Evolutionary conservation across 2,113 vertebrate species (phyloP).

Genomic region (Apteryx owenii): DNA sequence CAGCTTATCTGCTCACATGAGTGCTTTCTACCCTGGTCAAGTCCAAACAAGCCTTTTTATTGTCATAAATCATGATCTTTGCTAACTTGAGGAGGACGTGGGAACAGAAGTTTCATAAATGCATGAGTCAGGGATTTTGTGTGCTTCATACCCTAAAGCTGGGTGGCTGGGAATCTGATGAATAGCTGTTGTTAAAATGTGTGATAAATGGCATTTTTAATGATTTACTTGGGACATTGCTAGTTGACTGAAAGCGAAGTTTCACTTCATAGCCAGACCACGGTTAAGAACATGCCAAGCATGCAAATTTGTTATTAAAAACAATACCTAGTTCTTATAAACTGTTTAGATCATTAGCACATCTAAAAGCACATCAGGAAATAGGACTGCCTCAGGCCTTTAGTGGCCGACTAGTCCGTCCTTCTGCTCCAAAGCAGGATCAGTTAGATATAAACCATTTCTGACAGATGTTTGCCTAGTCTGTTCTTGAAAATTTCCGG

Average conservation of each 20-base stretch:
- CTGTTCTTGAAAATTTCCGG: background rate
- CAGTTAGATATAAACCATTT: background rate
- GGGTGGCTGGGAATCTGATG: background rate
- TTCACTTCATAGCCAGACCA: background rate
- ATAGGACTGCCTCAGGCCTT: background rate
- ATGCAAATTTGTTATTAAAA: background rate
- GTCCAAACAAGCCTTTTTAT: background rate
- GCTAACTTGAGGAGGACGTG: background rate
- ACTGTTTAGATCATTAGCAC: background rate
- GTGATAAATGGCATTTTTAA: background rate
- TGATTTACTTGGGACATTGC: background rate
- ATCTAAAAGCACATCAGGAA: background rate
- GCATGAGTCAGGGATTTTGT: background rate
- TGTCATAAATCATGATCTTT: background rate
- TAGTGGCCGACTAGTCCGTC: background rate
- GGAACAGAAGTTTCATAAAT: background rate
- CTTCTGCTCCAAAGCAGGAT: background rate
- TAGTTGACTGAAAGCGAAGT: background rate
- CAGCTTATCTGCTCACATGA: background rate
- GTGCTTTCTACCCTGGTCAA: background rate
- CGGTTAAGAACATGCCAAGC: background rate
- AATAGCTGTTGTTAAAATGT: background rate
- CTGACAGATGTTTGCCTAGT: background rate
- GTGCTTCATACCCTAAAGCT: background rate
- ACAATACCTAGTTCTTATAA: background rate